phyloP scores from a whole-genome alignment of 2,888 invertebrate genomes.

The Galerucella calmariensis region DNA sequence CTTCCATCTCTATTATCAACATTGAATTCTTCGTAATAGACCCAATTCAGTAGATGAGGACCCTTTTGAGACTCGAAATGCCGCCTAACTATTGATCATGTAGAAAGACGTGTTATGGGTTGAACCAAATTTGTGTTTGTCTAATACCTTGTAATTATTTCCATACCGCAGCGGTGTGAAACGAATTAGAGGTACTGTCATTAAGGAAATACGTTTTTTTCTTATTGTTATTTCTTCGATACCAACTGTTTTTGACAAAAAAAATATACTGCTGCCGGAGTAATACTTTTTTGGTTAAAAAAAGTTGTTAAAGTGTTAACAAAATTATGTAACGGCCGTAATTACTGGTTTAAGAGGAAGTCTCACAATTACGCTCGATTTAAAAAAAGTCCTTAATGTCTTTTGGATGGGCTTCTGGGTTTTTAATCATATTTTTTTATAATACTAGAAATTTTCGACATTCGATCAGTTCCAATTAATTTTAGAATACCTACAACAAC shows the following conservation, averaged over 20 bases:
- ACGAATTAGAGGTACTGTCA: conserved; percentile 38
- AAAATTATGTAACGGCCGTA: not conserved
- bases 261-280: not conserved
- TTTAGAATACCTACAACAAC: no score
- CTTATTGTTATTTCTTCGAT: not conserved
- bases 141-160: conserved; percentile 30
- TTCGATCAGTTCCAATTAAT: no score
- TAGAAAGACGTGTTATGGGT: conserved; percentile 32
- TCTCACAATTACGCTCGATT: not conserved
- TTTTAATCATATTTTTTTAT: not conserved
- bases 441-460: no score
- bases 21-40: conserved; percentile 31
- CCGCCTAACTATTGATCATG: conserved; percentile 33
- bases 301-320: conserved; percentile 10
- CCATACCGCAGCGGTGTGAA: conserved; percentile 37
- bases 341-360: not conserved
- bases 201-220: conserved; percentile 21
- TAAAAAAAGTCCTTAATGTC: not conserved
- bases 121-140: conserved; percentile 36
- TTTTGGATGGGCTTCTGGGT: not conserved
- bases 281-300: not conserved
- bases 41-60: conserved; percentile 36
- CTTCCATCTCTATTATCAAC: conserved; percentile 26
- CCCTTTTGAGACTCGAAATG: conserved; percentile 30
- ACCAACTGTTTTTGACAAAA: conserved; percentile 21